Conservation (phyloP, 2,113 vertebrate species). For the Cebidichthys violaceus region DNA sequence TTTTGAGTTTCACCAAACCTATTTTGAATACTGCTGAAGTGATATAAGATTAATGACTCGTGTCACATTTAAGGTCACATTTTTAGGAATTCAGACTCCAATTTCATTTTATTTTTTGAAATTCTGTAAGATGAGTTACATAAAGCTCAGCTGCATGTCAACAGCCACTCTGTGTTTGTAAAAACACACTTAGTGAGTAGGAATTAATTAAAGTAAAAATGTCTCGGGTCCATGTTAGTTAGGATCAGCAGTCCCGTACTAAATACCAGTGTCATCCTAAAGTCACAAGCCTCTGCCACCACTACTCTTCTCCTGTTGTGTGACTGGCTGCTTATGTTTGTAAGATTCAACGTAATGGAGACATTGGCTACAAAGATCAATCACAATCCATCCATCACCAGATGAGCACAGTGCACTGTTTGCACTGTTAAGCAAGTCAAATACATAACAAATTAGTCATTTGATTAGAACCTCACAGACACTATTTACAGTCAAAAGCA, state of each 20-base stretch:
- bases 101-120: neutral
- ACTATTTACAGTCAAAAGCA: constrained; percentile 11
- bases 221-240: constrained; percentile 75
- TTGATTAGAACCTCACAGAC: constrained; percentile 1
- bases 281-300: constrained; percentile 63
- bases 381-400: constrained; percentile 1
- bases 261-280: constrained; percentile 73
- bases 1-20: neutral
- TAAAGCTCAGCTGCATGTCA: constrained; percentile 23
- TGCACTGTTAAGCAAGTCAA: neutral
- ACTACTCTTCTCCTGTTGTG: constrained; percentile 21
- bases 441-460: neutral
- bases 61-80: neutral
- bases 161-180: constrained; percentile 27
- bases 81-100: neutral
- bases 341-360: neutral
- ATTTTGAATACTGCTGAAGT: neutral
- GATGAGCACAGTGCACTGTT: constrained; percentile 5
- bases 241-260: constrained; percentile 74
- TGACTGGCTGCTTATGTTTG: neutral
- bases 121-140: neutral
- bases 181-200: constrained; percentile 40
- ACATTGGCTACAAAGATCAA: neutral
- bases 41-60: neutral
- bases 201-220: constrained; percentile 82